phyloP scores from a whole-genome alignment of 1,140 invertebrate species.

The Pogonomyrmex barbatus region DNA sequence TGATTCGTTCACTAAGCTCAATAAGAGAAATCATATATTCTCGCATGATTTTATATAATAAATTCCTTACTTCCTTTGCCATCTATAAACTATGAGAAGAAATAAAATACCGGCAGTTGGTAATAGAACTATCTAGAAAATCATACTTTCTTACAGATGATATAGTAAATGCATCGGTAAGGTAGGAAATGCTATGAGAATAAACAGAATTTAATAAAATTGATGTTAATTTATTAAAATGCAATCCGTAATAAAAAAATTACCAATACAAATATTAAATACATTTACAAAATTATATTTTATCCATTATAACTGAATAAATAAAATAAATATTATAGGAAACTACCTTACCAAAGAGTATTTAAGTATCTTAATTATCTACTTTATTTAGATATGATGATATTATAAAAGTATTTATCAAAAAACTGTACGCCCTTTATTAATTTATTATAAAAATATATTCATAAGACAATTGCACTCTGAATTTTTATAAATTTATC shows the following conservation, averaged over 20 bases:
- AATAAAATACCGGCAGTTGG: conserved; percentile 19
- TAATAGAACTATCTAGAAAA: not conserved
- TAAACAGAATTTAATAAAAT: not conserved
- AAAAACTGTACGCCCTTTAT: not conserved
- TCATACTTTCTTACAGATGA: not conserved
- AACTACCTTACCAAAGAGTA: conserved; percentile 34
- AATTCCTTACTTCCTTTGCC: not conserved
- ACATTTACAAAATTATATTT: not conserved
- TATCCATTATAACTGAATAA: not conserved
- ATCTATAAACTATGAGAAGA: conserved; percentile 12
- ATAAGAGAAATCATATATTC: not conserved
- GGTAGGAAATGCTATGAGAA: not conserved
- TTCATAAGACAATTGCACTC: not conserved
- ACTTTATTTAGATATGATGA: conserved; percentile 3
- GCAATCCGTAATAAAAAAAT: not conserved
- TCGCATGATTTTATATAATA: not conserved
- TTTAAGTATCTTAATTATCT: not conserved
- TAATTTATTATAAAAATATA: not conserved
- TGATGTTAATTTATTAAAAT: conserved; percentile 5
- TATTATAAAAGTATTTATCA: not conserved
- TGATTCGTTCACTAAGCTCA: not conserved
- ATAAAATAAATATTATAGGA: conserved; percentile 17
- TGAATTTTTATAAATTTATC: not conserved
- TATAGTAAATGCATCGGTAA: conserved; percentile 34
- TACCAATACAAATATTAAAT: not conserved